Evolutionary conservation across 1,140 invertebrate genomes (phyloP).

Genomic region (Sinonovacula constricta): DNA sequence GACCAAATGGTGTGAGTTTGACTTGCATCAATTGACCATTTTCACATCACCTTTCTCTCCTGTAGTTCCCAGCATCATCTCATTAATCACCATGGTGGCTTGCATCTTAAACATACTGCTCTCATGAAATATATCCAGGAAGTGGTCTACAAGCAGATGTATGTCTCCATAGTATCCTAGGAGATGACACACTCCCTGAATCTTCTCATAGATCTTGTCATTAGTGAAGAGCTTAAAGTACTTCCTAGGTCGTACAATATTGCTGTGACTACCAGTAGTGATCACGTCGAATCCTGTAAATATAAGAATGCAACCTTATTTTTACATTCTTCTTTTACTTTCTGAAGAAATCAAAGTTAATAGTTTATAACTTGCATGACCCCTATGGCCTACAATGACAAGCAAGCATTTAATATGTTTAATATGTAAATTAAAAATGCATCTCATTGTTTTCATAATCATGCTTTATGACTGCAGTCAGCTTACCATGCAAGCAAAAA

Average conservation of each 20-base stretch:
- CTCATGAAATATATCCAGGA: slow-evolving; percentile 67
- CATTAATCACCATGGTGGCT: slow-evolving; percentile 67
- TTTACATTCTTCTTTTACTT: neutral
- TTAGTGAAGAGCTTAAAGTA: slow-evolving; percentile 69
- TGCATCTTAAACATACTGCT: slow-evolving; percentile 62
- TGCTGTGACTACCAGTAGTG: too few relatives aligned
- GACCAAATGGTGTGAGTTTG: too few relatives aligned
- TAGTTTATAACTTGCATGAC: too few relatives aligned
- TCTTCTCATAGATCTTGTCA: slow-evolving; percentile 56
- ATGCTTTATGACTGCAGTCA: too few relatives aligned
- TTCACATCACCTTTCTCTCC: slow-evolving; percentile 40
- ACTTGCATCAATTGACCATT: too few relatives aligned
- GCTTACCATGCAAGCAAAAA: too few relatives aligned
- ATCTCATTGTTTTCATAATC: too few relatives aligned
- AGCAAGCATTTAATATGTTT: too few relatives aligned
- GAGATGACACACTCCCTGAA: slow-evolving; percentile 53
- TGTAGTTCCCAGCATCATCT: slow-evolving; percentile 63
- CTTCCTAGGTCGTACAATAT: slow-evolving; percentile 61
- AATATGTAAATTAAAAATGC: too few relatives aligned
- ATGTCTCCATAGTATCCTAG: slow-evolving; percentile 68
- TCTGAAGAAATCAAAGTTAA: neutral
- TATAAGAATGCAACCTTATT: neutral
- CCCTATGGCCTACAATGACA: too few relatives aligned
- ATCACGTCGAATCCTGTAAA: slow-evolving; percentile 6
- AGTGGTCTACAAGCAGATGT: slow-evolving; percentile 63